Base-by-base conservation (phyloP, 2,888 invertebrate species). In the Erpobdella octoculata region DNA sequence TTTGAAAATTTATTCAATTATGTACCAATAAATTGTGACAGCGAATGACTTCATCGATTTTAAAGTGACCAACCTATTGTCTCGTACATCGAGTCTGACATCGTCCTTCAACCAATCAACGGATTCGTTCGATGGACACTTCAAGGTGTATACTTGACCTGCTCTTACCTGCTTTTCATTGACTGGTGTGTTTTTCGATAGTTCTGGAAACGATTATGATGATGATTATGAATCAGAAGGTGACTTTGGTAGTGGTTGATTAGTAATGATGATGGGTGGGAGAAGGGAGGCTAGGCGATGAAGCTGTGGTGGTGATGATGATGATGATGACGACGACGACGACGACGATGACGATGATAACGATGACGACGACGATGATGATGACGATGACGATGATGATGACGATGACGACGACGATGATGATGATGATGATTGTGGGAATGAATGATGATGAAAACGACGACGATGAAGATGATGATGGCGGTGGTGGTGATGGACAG, bases 361-460 rank as follows among this genome's bases (percentile, higher is more conserved):
- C 35, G 33, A 53, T 28, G 41, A 15, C 31, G 41, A 8, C 12
- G 48, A 1, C 53, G 53, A 18, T 28, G 65, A 37, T 21, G 53
- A 53, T 8, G 53, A 53, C 18, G 53, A 53, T n/a, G 53, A 53
- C n/a, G 53, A n/a, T 15, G 53, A 6, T 48, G 48, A 48, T 3
- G 5, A 37, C 64, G 71, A 65, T 65, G 71, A 46, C 35, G 71
- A 21, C 46, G 70, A 61, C n/a, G 70, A 36, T 38, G 61, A 33
- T 38, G 61, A 61, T 38, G 70, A 70, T 36, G 61, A 37, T 38
- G 61, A 70, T n/a, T n/a, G n/a, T n/a, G n/a, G n/a, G n/a, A n/a
- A n/a, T 35, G 61, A 61, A 35, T 21, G 69, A 64, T 64, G 35
- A 6, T 64, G 64, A 64, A 36, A 36, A 35, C 9, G 64, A 64